Evolutionary conservation across 2,888 invertebrate genomes (phyloP), one percentile per base, ranked within the genome.

Genomic region (Luperina nickerlii): DNA sequence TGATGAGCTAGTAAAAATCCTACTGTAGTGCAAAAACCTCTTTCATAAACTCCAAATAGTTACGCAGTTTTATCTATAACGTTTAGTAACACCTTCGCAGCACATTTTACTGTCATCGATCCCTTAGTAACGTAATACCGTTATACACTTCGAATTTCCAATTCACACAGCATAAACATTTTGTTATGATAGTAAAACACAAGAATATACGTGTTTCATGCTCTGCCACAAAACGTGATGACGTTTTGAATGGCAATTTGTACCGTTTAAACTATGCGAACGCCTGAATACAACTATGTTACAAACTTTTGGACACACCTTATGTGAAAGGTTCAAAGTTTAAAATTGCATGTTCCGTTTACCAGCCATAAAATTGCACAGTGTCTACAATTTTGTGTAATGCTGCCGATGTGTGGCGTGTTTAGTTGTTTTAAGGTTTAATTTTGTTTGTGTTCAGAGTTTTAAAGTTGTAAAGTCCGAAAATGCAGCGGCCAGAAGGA

Each of bases 231-330:
- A 92, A 93, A 92, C 91, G 90, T 92, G 92, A 94, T 91, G 92
- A 94, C 92, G 88, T 90, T 93, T 92, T 92, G 92, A 94, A 93
- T 92, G 91, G 91, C 92, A 93, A 93, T 94, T 93, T 93, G 93
- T 94, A 94, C 88, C 90, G 90, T 92, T 94, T 93, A 92, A 92
- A 92, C 91, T 89, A 85, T 90, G 88, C 88, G 90, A 91, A 86
- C 75, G 85, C 73, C 84, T 79, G 86, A 88, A 84, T 83, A 85
- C 89, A 90, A 91, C 91, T 88, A 76, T 89, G 90, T 91, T 80
- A 78, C 79, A 79, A 75, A 76, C 69, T 78, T 76, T 84, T 74
- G 66, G 54, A 82, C 87, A 74, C 69, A 88, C 90, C 87, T 84
- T 91, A 91, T 83, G 76, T 20, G 84, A 51, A 83, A 42, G 72